Evolutionary conservation across 2,113 vertebrate species (phyloP), one percentile per base, ranked within the genome.

Genomic region (Origma solitaria): DNA sequence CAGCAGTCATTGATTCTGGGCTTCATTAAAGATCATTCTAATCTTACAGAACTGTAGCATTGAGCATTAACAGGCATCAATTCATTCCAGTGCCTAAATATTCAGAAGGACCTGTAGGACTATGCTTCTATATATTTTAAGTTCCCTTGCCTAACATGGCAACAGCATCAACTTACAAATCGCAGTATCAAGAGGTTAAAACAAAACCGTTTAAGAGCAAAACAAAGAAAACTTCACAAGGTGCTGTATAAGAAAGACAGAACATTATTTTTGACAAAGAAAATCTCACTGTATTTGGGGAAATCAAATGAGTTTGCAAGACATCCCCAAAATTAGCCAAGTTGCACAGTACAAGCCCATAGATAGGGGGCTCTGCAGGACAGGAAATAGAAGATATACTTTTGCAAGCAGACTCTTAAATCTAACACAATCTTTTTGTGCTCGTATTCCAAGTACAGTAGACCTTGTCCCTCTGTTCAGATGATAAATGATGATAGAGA

Each of bases 361-460:
- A 93, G 96, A 94, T 75, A 97, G 97, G 88, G 93, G 96, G 90
- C 96, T 95, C 90, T 96, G 73, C 73, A 97, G 96, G 95, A 94
- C 35, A 94, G 95, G 66, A 94, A 90, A 90, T 82, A 70, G 50
- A 82, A 77, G 75, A 95, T 33, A 64, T 56, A 82, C 7, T 25
- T 95, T 95, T 53, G 30, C 81, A 37, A 84, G 77, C 50, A 33
- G 66, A 64, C 89, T 73, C 47, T 66, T 94, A 97, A 96, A 97
- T 95, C 92, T 94, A 70, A 71, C 25, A 21, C 1, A 9, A 86
- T 91, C 53, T 96, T 82, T 86, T 66, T 68, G 49, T 30, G 68
- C 64, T 76, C 66, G 23, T 95, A 82, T 92, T 82, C 79, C 66
- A 83, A 93, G 53, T 68, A 96, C 49, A 65, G 75, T 81, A 92